A percentile compares a stretch with the other conserved stretches of the same genome.
These are phyloP conservation scores for Lordiphosa clarofinis DNA, from an alignment of 1,140 invertebrate genomes.

Conservation along the genomic window DNA sequence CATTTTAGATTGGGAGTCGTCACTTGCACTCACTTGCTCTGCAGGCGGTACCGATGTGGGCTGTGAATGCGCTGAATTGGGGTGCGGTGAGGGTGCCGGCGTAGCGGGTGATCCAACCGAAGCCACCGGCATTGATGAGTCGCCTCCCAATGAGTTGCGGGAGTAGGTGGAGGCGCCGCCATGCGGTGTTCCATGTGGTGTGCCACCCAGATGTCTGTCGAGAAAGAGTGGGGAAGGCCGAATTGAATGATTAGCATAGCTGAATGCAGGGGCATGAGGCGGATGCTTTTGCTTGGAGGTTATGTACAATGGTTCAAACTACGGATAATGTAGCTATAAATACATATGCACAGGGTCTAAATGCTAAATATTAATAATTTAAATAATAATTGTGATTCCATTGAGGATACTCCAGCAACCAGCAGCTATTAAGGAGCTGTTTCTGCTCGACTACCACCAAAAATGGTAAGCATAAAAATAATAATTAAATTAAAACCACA, in stretches of 20 bases:
- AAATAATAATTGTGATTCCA: slow-evolving; percentile 9
- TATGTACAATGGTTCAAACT: slow-evolving; percentile 48
- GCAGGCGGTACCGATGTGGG: slow-evolving; percentile 86
- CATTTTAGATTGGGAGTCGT: slow-evolving; percentile 76
- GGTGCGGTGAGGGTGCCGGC: slow-evolving; percentile 88
- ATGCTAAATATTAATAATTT: slow-evolving; percentile 16
- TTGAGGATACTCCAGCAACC: slow-evolving; percentile 2
- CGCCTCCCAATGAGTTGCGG: slow-evolving; percentile 82
- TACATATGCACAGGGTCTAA: slow-evolving; percentile 25
- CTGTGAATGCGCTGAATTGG: slow-evolving; percentile 86
- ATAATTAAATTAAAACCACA: slow-evolving; percentile 26
- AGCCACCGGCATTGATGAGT: slow-evolving; percentile 81
- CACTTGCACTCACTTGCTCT: slow-evolving; percentile 83
- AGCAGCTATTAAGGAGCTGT: neutral
- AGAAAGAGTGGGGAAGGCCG: neutral
- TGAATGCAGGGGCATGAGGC: neutral
- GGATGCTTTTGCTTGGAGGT: slow-evolving; percentile 8
- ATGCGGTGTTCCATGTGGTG: slow-evolving; percentile 60
- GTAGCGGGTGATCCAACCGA: slow-evolving; percentile 86
- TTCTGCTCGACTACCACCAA: slow-evolving; percentile 3
- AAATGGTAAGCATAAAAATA: slow-evolving; percentile 22
- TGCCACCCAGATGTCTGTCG: slow-evolving; percentile 50
- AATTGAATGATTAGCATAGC: slow-evolving; percentile 1
- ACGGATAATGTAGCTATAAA: slow-evolving; percentile 31
- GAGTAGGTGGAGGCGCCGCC: slow-evolving; percentile 84